A percentile compares a stretch with the other conserved stretches of the same genome.
phyloP scores from a whole-genome alignment of 1,140 invertebrate genomes.

The Drosophila arawakana region DNA sequence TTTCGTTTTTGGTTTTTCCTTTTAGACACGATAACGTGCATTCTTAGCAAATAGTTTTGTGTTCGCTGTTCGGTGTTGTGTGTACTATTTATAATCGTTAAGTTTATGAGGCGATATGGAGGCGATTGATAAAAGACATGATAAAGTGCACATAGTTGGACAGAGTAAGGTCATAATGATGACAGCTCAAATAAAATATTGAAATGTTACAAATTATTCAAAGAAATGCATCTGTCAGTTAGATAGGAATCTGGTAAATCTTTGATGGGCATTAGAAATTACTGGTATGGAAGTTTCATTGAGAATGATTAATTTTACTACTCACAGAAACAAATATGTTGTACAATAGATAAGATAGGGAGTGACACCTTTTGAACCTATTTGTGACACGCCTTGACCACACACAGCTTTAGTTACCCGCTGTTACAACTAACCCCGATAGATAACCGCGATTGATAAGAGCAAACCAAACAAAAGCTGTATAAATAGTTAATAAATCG shows the following conservation, averaged over 20 bases:
- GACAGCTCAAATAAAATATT: too few relatives aligned
- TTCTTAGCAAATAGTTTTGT: too few relatives aligned
- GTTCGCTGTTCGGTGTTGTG: too few relatives aligned
- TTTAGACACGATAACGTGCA: too few relatives aligned
- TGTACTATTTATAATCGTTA: too few relatives aligned
- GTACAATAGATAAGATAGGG: slow-evolving; percentile 18
- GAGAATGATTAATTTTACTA: slow-evolving; percentile 10
- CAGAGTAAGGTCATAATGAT: too few relatives aligned
- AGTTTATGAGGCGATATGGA: too few relatives aligned
- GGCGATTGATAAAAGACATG: too few relatives aligned
- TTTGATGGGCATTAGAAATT: background rate
- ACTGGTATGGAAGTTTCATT: background rate
- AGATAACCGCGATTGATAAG: slow-evolving; percentile 47
- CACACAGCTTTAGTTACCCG: slow-evolving; percentile 1
- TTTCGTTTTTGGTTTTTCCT: too few relatives aligned
- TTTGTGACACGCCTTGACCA: slow-evolving; percentile 23
- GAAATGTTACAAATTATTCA: too few relatives aligned
- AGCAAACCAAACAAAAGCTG: slow-evolving; percentile 19
- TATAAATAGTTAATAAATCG: background rate
- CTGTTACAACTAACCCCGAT: slow-evolving; percentile 33
- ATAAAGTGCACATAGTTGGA: too few relatives aligned
- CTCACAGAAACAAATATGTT: background rate
- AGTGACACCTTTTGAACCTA: background rate
- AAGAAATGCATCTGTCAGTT: too few relatives aligned
- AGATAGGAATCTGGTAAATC: background rate